These are phyloP conservation scores for Alexandromys oeconomus DNA, from an alignment of 2,797 vertebrate species.

Conservation along the genomic window DNA sequence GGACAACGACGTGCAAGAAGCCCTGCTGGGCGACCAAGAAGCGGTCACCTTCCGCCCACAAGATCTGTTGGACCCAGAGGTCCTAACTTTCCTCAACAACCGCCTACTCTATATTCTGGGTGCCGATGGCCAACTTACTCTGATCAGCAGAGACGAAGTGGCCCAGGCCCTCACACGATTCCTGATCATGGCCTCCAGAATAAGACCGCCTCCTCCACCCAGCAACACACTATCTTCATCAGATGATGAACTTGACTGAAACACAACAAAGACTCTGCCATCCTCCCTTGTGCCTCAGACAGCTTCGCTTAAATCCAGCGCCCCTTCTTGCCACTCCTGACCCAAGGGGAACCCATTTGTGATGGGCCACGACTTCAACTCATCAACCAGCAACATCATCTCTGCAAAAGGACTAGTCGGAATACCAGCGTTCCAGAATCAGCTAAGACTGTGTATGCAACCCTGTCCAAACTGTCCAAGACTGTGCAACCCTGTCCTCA, in stretches of 20 bases:
- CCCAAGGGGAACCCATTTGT: slow-evolving; percentile 24
- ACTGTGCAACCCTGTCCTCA: background rate
- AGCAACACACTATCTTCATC: background rate
- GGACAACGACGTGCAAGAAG: slow-evolving; percentile 53
- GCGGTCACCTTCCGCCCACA: background rate
- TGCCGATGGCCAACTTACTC: background rate
- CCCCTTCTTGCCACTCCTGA: background rate
- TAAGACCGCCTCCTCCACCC: fast-evolving
- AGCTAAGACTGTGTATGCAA: background rate
- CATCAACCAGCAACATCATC: slow-evolving; percentile 68
- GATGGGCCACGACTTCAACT: slow-evolving; percentile 45
- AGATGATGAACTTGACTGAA: background rate
- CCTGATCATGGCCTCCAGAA: background rate
- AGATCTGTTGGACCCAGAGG: background rate
- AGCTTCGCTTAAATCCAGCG: slow-evolving; percentile 3
- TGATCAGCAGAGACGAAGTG: background rate
- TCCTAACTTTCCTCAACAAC: slow-evolving; percentile 43
- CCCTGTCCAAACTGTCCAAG: background rate
- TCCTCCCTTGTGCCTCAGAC: background rate
- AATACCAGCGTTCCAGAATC: slow-evolving; percentile 30
- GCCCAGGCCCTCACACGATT: slow-evolving; percentile 29
- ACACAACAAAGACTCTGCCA: fast-evolving
- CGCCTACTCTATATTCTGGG: background rate
- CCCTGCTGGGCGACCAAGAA: background rate
- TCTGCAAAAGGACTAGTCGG: slow-evolving; percentile 1